Evolutionary conservation across 1,140 invertebrate genomes (phyloP).

Genomic region (Formica selysi): DNA sequence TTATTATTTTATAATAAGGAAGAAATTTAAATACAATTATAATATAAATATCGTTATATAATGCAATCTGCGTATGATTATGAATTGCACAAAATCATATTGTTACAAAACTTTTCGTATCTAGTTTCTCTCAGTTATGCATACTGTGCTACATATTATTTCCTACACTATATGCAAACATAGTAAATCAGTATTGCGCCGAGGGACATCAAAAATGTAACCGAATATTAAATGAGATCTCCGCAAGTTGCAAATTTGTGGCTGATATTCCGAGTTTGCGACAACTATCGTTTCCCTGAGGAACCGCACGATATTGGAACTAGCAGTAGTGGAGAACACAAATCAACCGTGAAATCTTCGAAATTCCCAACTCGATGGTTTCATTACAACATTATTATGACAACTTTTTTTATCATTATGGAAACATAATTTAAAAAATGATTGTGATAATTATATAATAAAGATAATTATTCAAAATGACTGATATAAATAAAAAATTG

Average conservation of each 20-base stretch:
- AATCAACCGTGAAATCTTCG: conserved; percentile 53
- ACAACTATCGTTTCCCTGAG: conserved; percentile 59
- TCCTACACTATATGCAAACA: conserved; percentile 32
- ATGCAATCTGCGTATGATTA: neutral
- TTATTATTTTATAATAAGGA: neutral
- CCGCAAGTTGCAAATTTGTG: conserved; percentile 57
- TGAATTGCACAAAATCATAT: neutral
- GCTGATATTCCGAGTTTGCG: conserved; percentile 63
- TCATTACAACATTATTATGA: conserved; percentile 32
- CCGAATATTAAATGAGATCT: conserved; percentile 60
- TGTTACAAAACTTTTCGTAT: conserved; percentile 37
- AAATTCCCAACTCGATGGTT: conserved; percentile 24
- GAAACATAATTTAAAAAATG: neutral
- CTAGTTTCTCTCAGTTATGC: conserved; percentile 24
- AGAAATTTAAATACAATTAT: neutral
- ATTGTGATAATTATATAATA: neutral
- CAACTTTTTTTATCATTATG: neutral
- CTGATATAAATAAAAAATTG: neutral
- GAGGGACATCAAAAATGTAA: conserved; percentile 61
- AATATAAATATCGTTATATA: neutral
- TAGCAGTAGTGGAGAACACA: conserved; percentile 28
- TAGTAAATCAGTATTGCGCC: conserved; percentile 62
- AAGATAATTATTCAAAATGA: neutral
- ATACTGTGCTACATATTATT: conserved; percentile 41
- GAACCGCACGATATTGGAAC: conserved; percentile 47